These are phyloP conservation scores for Papio anubis DNA, from an alignment of 2,113 vertebrate species.

Conservation along the genomic window DNA sequence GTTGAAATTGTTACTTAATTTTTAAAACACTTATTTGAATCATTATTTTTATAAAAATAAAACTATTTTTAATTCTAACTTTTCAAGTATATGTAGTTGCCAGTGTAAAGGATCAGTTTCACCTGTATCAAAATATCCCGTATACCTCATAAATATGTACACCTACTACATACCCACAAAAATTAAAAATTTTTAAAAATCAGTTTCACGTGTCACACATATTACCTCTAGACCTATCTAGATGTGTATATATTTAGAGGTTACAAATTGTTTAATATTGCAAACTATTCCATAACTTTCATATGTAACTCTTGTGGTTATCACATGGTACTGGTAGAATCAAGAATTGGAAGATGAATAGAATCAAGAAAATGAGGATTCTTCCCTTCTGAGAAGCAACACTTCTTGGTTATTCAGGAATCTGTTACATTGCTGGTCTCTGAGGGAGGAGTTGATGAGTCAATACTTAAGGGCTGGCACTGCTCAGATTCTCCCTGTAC, in stretches of 20 bases:
- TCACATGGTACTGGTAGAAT: not conserved
- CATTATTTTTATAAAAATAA: conserved; percentile 13
- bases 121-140: not conserved
- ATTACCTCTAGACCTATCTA: not conserved
- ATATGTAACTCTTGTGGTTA: not conserved
- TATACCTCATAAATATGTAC: no score
- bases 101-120: not conserved
- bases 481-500: not conserved
- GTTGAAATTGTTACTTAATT: conserved; percentile 26
- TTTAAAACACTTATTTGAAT: not conserved
- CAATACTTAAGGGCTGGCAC: not conserved
- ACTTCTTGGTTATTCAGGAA: not conserved
- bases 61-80: not conserved
- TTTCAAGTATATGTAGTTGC: not conserved
- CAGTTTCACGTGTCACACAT: not conserved
- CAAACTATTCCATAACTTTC: not conserved
- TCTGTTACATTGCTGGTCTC: not conserved
- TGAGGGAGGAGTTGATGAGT: not conserved
- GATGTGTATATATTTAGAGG: not conserved
- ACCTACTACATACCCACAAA: no score
- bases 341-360: not conserved
- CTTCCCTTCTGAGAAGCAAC: not conserved
- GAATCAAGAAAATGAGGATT: not conserved
- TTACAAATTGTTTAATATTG: not conserved
- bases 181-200: not conserved